phyloP scores from a whole-genome alignment of 2,113 vertebrate species.

The Poicephalus gulielmi region DNA sequence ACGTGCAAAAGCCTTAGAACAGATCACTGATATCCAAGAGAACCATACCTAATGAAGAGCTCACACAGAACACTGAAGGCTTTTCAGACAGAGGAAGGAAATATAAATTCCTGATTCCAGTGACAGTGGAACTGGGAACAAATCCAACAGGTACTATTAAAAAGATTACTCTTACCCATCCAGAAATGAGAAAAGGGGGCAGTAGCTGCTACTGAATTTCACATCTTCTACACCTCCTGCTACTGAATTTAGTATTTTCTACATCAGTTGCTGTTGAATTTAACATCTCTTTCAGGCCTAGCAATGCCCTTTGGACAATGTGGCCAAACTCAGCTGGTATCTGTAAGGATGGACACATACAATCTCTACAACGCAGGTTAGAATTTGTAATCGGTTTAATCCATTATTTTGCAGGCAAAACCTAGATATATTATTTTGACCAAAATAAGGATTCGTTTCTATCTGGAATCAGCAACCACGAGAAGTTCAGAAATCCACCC shows the following conservation, averaged over 20 bases:
- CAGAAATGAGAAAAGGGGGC: neutral
- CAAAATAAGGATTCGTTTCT: neutral
- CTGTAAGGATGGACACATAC: neutral
- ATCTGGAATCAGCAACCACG: neutral
- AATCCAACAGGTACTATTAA: neutral
- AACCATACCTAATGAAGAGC: neutral
- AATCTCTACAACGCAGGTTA: neutral
- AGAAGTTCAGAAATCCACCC: neutral
- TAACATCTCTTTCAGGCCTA: neutral
- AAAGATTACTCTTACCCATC: neutral
- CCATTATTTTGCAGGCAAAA: neutral
- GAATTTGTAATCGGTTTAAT: neutral
- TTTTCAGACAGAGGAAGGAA: neutral
- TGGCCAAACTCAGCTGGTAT: neutral
- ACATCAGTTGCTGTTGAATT: neutral
- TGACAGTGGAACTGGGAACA: neutral
- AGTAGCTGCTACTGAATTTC: neutral
- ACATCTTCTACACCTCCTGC: neutral
- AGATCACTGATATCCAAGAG: neutral
- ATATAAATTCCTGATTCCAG: neutral
- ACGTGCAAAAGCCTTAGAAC: neutral
- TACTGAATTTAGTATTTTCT: neutral
- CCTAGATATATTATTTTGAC: neutral
- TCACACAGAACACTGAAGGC: neutral
- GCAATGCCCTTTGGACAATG: neutral